Evolutionary conservation across 2,888 invertebrate species (phyloP), one percentile per base, ranked within the genome.

Genomic region (Pristionchus maxplancki): DNA sequence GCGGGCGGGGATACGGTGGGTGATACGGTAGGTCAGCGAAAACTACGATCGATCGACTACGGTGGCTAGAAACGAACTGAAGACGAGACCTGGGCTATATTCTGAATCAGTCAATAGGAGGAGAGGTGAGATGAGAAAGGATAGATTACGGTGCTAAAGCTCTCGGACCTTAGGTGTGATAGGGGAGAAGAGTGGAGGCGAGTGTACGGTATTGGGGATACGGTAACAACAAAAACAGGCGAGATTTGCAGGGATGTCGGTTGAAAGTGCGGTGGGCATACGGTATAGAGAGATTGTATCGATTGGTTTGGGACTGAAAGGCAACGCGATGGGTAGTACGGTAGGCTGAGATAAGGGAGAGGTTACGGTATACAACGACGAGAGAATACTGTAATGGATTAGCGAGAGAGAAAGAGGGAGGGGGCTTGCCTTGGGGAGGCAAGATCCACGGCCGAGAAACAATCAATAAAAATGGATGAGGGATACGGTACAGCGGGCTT

Each of bases 141-240:
- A 78, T n/a, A 78, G 67, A 28, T 74, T 74, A 78, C 78, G 78
- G 78, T 78, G 20, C 78, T 78, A 78, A 78, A 78, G 78, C 44
- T 78, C 78, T 78, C 78, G 78, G 78, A 78, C 78, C 44, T 78
- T 78, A 78, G 78, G 78, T 40, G 78, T 20, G 34, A 28, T 78
- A n/a, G n/a, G 71, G 71, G 64, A 2, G 2, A 74, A 24, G 64
- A 31, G 37, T 31, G n/a, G 8, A n/a, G 20, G n/a, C 71, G 71
- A 78, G 78, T 24, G 31, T 40, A 40, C 20, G 40, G 24, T 74
- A 40, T 20, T n/a, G 71, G 9, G n/a, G 78, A 78, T 40, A 74
- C 67, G 40, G 34, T n/a, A 74, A 74, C 37, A 78, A 78, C 78
- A 44, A 20, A 78, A 78, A 44, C 44, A 40, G 71, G 78, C 78